Base-by-base conservation (phyloP, 2,888 invertebrate species). In the Ephialtes manifestator region DNA sequence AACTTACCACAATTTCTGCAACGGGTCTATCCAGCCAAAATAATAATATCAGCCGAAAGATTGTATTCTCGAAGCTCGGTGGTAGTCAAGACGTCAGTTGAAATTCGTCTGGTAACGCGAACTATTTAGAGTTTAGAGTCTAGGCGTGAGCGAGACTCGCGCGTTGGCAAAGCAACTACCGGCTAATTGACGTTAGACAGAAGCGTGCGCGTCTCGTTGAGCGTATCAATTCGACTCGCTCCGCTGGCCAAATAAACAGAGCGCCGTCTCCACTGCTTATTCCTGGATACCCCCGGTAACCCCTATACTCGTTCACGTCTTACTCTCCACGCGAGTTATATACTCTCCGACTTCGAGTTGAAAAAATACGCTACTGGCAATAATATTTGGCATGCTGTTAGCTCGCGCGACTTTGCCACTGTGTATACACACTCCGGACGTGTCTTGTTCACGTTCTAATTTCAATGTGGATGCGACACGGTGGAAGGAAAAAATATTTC, bases 111-210 rank as follows among this genome's bases (percentile, higher is more conserved):
- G 65, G 65, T 13, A 65, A 65, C 65, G 28, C 13, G 85, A 87
- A 89, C 88, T 90, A 89, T 91, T 91, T 91, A 89, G 87, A 87
- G 89, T 89, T 84, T 86, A 71, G 78, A 86, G 84, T 58, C 58
- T 43, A 78, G 58, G 11, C 31, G 48, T 18, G 46, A 76, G 65
- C 31, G 20, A 18, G 71, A 39, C 15, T 78, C 20, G 60, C 28
- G n/a, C 67, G 48, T 58, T 74, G 74, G 51, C 63, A 51, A 81
- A 68, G 48, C 70, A 51, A 79, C 88, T 89, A 89, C 89, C 84
- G 87, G 86, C 87, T 90, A 91, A 92, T 92, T 92, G 92, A 92
- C 90, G 88, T 90, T 91, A 90, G 89, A 87, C 92, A 92, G 92
- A 91, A 84, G 88, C 89, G 87, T 89, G 88, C 89, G 88, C 88